These are phyloP conservation scores for Lasioglossum lativentre DNA, from an alignment of 2,888 invertebrate genomes.

Conservation along the genomic window DNA sequence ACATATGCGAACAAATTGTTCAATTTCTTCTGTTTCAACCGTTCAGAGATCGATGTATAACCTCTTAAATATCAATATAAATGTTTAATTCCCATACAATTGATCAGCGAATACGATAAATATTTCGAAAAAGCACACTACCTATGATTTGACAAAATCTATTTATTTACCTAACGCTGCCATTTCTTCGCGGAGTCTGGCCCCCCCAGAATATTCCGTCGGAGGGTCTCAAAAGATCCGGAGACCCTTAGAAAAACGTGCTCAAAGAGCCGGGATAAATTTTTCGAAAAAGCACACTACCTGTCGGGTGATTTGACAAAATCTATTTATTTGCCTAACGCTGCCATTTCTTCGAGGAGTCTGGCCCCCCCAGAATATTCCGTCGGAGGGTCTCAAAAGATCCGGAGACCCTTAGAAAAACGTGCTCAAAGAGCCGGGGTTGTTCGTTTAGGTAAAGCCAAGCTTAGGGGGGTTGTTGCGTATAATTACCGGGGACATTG, in stretches of 20 bases:
- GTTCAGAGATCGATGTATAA: not conserved
- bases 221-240: not conserved
- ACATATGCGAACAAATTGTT: too few species aligned
- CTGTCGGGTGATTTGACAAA: not conserved
- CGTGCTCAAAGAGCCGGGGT: not conserved
- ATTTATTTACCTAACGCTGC: not conserved
- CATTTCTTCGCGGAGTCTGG: not conserved
- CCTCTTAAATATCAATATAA: not conserved
- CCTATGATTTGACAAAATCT: not conserved
- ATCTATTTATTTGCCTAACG: not conserved
- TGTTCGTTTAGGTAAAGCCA: conserved; percentile 14
- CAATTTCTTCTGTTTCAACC: not conserved
- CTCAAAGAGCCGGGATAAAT: not conserved
- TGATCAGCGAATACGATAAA: not conserved
- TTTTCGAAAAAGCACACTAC: not conserved
- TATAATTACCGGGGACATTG: conserved; percentile 6
- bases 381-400: not conserved
- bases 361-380: not conserved
- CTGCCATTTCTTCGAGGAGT: not conserved
- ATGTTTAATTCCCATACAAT: not conserved
- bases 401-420: conserved; percentile 2
- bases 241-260: conserved; percentile 11
- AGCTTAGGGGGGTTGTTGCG: conserved; percentile 12
- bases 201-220: not conserved
- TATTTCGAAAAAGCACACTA: not conserved